phyloP scores from a whole-genome alignment of 1,140 invertebrate genomes.

The Drosophila kohkoa region DNA sequence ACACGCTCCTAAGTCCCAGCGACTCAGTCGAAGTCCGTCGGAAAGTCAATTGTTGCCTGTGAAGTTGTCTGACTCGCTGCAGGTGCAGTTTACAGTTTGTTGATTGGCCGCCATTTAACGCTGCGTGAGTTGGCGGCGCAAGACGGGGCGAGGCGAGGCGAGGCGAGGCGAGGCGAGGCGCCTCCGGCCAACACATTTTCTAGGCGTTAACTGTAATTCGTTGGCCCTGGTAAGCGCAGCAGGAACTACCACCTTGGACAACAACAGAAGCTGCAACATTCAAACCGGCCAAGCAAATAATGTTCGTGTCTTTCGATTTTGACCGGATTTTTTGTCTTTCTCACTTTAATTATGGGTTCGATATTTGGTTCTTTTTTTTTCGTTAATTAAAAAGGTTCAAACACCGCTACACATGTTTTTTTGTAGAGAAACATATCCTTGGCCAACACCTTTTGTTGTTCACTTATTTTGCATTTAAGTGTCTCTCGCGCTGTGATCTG shows the following conservation, averaged over 20 bases:
- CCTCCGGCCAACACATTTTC: slow-evolving; percentile 63
- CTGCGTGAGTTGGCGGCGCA: slow-evolving; percentile 66
- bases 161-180: slow-evolving; percentile 40
- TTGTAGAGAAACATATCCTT: slow-evolving; percentile 56
- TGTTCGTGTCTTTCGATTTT: slow-evolving; percentile 27
- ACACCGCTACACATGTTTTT: slow-evolving; percentile 43
- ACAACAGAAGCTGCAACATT: slow-evolving; percentile 42
- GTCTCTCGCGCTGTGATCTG: slow-evolving; percentile 53
- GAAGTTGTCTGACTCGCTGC: slow-evolving; percentile 40
- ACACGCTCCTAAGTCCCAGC: slow-evolving; percentile 36
- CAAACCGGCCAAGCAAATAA: slow-evolving; percentile 47
- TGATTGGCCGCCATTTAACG: slow-evolving; percentile 78
- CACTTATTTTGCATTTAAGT: slow-evolving; percentile 28
- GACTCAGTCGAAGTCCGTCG: slow-evolving; percentile 5
- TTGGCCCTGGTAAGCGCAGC: slow-evolving; percentile 65
- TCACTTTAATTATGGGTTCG: slow-evolving; percentile 70
- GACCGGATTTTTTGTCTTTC: slow-evolving; percentile 14
- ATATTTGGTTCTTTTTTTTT: slow-evolving; percentile 28
- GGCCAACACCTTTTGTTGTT: slow-evolving; percentile 55
- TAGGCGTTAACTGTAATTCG: slow-evolving; percentile 77
- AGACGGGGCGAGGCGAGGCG: slow-evolving; percentile 23
- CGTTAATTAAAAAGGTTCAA: slow-evolving; percentile 74
- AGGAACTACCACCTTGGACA: slow-evolving; percentile 70
- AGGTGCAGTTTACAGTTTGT: slow-evolving; percentile 59
- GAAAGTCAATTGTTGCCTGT: neutral